phyloP scores from a whole-genome alignment of 2,113 vertebrate genomes.

The Labrus mixtus region DNA sequence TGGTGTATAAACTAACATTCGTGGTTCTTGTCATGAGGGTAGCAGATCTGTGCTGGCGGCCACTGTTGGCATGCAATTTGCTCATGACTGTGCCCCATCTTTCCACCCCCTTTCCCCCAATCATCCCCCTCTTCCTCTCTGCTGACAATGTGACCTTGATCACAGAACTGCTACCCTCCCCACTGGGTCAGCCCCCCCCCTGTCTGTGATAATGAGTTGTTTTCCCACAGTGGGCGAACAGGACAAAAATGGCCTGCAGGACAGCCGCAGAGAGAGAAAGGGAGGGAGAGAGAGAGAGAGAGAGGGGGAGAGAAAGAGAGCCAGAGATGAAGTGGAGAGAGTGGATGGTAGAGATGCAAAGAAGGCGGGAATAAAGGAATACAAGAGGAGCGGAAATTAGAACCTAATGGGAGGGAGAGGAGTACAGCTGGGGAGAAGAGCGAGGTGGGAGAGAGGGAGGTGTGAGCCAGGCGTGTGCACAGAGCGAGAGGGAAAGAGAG shows the following conservation, averaged over 20 bases:
- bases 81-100: conserved; percentile 33
- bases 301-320: conserved; percentile 15
- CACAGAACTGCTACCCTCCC: conserved; percentile 62
- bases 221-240: conserved; percentile 82
- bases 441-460: conserved; percentile 32
- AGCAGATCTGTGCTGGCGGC: conserved; percentile 21
- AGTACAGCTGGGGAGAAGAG: conserved; percentile 35
- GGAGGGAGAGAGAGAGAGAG: conserved; percentile 12
- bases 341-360: conserved; percentile 32
- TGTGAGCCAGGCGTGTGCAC: conserved; percentile 52
- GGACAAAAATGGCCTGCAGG: conserved; percentile 72
- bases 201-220: conserved; percentile 81
- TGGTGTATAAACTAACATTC: neutral
- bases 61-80: conserved; percentile 43
- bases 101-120: conserved; percentile 17
- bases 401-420: conserved; percentile 6
- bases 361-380: conserved; percentile 48
- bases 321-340: conserved; percentile 1
- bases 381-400: conserved; percentile 40
- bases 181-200: conserved; percentile 53
- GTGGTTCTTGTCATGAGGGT: conserved; percentile 1
- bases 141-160: conserved; percentile 82
- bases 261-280: conserved; percentile 41
- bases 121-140: conserved; percentile 33
- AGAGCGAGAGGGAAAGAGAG: conserved; percentile 35